These are phyloP conservation scores for Boloria selene DNA, from an alignment of 2,888 invertebrate genomes.

Conservation along the genomic window DNA sequence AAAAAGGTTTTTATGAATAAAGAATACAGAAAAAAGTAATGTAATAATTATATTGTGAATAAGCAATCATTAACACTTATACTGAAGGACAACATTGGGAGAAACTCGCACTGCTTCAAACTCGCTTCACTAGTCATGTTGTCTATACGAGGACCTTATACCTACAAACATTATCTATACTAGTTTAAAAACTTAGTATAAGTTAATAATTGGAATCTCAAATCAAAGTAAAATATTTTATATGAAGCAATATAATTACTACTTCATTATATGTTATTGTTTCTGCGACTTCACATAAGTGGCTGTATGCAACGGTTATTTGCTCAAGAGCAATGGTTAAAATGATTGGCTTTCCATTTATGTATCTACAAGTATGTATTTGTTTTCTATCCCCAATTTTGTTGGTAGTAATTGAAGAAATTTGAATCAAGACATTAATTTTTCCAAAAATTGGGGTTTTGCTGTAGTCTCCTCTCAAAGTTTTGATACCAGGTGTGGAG, in stretches of 20 bases:
- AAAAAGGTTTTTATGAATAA: constrained; percentile 6
- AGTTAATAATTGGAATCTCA: too few relatives aligned
- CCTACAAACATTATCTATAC: too few relatives aligned
- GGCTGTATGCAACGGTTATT: too few relatives aligned
- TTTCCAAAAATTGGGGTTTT: constrained; percentile 98
- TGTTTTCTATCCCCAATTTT: background rate
- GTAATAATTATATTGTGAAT: constrained; percentile 15
- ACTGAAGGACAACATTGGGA: background rate
- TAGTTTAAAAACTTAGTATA: too few relatives aligned
- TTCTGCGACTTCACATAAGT: too few relatives aligned
- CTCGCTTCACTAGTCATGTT: background rate
- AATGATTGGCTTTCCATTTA: background rate
- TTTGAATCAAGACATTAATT: constrained; percentile 46
- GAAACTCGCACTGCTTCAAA: constrained; percentile 3
- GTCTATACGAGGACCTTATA: background rate
- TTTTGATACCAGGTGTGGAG: constrained; percentile 97
- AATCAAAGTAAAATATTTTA: too few relatives aligned
- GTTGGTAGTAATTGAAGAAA: background rate
- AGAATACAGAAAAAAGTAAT: background rate
- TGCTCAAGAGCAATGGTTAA: background rate
- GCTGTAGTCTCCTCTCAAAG: constrained; percentile 92
- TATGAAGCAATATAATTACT: too few relatives aligned
- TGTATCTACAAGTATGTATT: background rate
- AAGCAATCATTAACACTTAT: constrained; percentile 4
- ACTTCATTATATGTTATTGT: too few relatives aligned